A percentile compares a stretch with the other conserved stretches of the same genome.
Conservation (phyloP, 2,797 vertebrate species). For the Avahi laniger region DNA sequence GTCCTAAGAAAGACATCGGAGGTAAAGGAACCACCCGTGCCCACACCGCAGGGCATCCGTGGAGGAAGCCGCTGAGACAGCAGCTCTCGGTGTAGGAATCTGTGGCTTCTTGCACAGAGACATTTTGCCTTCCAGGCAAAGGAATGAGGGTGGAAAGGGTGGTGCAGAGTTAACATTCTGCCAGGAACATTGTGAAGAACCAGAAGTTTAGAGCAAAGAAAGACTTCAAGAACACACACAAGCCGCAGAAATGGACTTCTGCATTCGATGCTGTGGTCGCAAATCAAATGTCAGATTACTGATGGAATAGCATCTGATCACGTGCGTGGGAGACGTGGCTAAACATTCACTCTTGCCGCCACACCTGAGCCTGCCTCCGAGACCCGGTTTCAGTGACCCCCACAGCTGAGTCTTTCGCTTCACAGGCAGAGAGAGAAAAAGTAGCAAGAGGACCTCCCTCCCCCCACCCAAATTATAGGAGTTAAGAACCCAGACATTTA, state of each 20-base stretch:
- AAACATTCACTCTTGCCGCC: accelerated
- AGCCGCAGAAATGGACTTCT: accelerated
- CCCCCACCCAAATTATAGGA: background rate
- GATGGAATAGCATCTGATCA: accelerated
- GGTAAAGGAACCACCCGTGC: background rate
- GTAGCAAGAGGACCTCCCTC: background rate
- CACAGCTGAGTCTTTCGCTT: accelerated
- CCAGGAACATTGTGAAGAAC: background rate
- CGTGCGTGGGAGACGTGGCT: accelerated
- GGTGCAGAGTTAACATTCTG: accelerated
- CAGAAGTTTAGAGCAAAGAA: background rate
- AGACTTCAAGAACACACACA: too few species aligned
- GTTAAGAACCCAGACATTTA: background rate
- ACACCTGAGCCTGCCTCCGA: too few species aligned
- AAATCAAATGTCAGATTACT: accelerated
- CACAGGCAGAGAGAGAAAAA: background rate
- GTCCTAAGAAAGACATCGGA: too few species aligned
- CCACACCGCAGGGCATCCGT: accelerated
- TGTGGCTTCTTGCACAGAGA: background rate
- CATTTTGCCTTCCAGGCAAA: background rate
- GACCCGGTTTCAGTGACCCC: too few species aligned
- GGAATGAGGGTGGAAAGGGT: accelerated
- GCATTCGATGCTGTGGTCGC: accelerated
- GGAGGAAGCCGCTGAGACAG: accelerated
- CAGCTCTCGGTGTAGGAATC: accelerated